Evolutionary conservation across 2,797 vertebrate genomes (phyloP), one percentile per base, ranked within the genome.

Genomic region (Heterohyrax brucei): DNA sequence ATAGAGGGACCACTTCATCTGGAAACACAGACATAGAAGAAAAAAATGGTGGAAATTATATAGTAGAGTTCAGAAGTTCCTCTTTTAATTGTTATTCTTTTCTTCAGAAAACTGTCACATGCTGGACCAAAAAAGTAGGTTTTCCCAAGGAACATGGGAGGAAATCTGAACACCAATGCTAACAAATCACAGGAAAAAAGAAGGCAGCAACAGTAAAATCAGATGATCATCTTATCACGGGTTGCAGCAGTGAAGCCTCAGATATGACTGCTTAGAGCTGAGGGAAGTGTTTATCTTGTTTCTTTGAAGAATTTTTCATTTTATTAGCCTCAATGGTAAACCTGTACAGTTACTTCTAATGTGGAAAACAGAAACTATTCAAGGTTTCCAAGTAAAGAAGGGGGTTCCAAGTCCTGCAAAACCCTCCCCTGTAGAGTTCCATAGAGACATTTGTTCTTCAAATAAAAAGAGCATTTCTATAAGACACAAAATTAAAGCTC

Each of bases 321-420:
- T 73, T 88, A 84, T 88, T 30, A 79, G 48, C 73, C 26, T 84
- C 87, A 24, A 88, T 73, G 33, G 86, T 6, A 70, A 84, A 84
- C 26, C 16, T 79, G 21, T 21, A 80, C 19, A 50, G 44, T 79
- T 75, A 50, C 4, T 68, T 91, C 28, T 84, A 9, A 72, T 75
- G 48, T 24, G 28, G 9, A 93, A 78, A 82, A 77, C 28, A 87
- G 44, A 77, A 77, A 88, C 39, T 88, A 79, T 39, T 14, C 14
- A 66, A 79, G 22, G 62, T 59, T 26, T 79, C 14, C 28, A 66
- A 95, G 46, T 76, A 62, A 75, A 76, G n/a, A 75, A 68, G n/a
- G 10, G 39, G 0, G 68, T 82, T 1, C 21, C 21, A 81, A 77
- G 16, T 9, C 24, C 26, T 28, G 4, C 4, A 68, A 50, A 5